Base-by-base conservation (phyloP, 2,797 vertebrate genomes). In the Acipenser transmontanus region DNA sequence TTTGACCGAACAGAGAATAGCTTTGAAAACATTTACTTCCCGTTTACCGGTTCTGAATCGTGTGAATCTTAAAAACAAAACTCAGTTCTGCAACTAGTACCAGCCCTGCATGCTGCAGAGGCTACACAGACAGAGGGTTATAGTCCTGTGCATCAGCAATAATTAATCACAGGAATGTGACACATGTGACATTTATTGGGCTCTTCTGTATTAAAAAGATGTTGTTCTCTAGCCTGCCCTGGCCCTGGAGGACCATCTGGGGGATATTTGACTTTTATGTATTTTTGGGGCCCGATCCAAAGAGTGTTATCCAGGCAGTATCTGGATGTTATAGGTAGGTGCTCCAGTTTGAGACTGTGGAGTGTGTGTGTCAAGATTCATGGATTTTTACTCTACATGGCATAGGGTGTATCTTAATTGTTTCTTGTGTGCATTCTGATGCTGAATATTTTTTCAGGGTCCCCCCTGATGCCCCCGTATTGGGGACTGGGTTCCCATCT, bases 401-500 rank as follows among this genome's bases (percentile, higher is more conserved):
- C 14, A 1, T 17, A 17, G 14, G 14, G 14, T 17, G 14, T 17
- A 17, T 17, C 14, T 17, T 17, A 17, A 17, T 17, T 17, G 14
- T 17, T 17, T 17, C 14, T 17, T 17, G 1, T 14, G 17, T 9
- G 13, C 20, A 10, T 54, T 52, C 50, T 34, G 49, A 11, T 0
- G 51, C 7, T 60, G 4, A 60, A 9, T 6, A 14, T 12, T 52
- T 34, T 68, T 47, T 0, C 74, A 99, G 97, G 96, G 4, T 88
- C 84, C 81, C 94, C 97, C 0, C 89, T 93, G 87, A 95, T 99
- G 95, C 95, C 96, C 1, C 93, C 96, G 0, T 96, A 98, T 77
- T 98, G 95, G 96, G 91, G 91, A 1, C 81, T 99, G 73, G 97
- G 96, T 56, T 98, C 98, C 84, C 97, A 99, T 70, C 87, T 98